Base-by-base conservation (phyloP, 2,888 invertebrate genomes). In the Sialis fuliginosa region DNA sequence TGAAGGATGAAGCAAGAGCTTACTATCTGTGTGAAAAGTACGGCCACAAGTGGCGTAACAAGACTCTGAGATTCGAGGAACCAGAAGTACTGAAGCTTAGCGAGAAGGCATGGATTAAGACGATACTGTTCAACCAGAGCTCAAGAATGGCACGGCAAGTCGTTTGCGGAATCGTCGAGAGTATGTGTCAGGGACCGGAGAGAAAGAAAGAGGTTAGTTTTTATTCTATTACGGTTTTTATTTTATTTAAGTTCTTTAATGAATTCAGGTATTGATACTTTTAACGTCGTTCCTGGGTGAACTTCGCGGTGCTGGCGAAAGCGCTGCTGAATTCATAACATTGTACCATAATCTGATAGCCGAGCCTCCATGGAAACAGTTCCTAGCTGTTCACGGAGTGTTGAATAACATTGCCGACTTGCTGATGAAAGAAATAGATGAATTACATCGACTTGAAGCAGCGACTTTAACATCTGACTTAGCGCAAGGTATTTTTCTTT, bases 381-480 rank as follows among this genome's bases (percentile, higher is more conserved):
- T 92, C 67, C 69, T 96, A 49, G 90, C 92, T 0, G 68, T 93
- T 5, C 79, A 81, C 46, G 91, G 92, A 1, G 86, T 93, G 0
- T 71, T 95, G 45, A 75, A 81, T 6, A 79, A 84, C 53, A 75
- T 96, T 44, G 92, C 91, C 0, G 80, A 85, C 55, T 69, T 95
- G 30, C 75, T 96, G 60, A 88, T 87, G 0, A 75, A 79, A 53
- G 95, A 96, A 70, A 91, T 93, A 39, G 81, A 84, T 51, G 82
- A 89, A 55, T 70, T 96, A 12, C 89, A 90, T 62, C 77, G 81
- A 8, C 69, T 95, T 33, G 96, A 96, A 63, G 90, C 90, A 58
- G 89, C 89, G 1, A 91, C 92, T 0, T 71, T 96, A 3, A 93
- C 89, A 1, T 92, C 93, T 0, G 92, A 96, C 64, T 72, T 96